Conservation (phyloP, 2,888 invertebrate genomes). For the Drosophila kokeensis region DNA sequence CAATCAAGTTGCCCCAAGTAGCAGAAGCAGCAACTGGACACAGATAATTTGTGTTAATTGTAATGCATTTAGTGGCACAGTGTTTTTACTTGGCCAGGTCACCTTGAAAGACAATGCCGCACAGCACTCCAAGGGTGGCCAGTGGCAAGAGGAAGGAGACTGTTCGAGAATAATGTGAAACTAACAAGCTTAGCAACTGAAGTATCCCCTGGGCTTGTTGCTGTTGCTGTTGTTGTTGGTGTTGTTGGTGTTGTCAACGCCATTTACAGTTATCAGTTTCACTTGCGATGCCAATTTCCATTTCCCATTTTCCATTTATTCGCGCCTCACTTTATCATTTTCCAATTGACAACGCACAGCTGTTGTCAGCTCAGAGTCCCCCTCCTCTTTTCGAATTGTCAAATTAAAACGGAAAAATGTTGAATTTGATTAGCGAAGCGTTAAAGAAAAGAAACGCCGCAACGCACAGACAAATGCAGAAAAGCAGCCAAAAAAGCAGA, state of each 20-base stretch:
- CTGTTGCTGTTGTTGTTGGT: background rate
- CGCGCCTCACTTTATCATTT: slow-evolving; percentile 72
- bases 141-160: too few species aligned
- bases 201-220: slow-evolving; percentile 12
- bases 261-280: slow-evolving; percentile 58
- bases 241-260: slow-evolving; percentile 38
- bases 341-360: slow-evolving; percentile 79
- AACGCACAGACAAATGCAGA: slow-evolving; percentile 35
- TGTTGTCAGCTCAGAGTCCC: slow-evolving; percentile 49
- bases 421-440: slow-evolving; percentile 82
- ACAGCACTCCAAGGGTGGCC: background rate
- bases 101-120: slow-evolving; percentile 26
- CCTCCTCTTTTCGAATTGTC: slow-evolving; percentile 65
- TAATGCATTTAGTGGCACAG: slow-evolving; percentile 67
- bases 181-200: slow-evolving; percentile 51
- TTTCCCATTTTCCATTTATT: slow-evolving; percentile 60
- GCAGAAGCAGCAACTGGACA: slow-evolving; percentile 55
- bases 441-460: slow-evolving; percentile 68
- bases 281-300: slow-evolving; percentile 69
- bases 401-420: slow-evolving; percentile 80
- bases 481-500: slow-evolving; percentile 2
- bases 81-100: slow-evolving; percentile 45
- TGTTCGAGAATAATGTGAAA: slow-evolving; percentile 17
- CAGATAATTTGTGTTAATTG: slow-evolving; percentile 74
- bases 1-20: slow-evolving; percentile 66